Conservation (phyloP, 2,888 invertebrate species). For the Pyrrhosoma nymphula region DNA sequence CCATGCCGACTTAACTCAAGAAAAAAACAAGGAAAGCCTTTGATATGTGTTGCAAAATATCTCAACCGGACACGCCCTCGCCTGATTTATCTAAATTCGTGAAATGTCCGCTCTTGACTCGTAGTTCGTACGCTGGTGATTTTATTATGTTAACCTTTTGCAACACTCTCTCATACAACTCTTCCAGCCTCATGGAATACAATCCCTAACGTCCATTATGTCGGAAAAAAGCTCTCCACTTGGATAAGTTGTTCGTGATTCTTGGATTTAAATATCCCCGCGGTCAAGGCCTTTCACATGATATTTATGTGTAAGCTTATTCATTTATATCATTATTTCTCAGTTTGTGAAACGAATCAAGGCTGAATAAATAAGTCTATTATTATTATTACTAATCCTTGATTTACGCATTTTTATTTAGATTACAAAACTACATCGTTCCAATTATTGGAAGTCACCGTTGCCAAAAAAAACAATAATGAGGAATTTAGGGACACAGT, state of each 20-base stretch:
- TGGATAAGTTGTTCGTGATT: not conserved
- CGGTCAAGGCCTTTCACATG: not conserved
- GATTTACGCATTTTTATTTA: no score
- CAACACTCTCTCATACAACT: not conserved
- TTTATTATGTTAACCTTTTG: not conserved
- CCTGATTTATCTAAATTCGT: not conserved
- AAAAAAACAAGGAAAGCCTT: not conserved
- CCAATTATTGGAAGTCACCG: no score
- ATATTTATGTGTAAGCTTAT: no score
- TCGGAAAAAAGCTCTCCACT: not conserved
- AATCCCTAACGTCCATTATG: not conserved
- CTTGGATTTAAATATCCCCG: not conserved
- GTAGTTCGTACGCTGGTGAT: not conserved
- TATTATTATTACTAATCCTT: no score
- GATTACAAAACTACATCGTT: no score
- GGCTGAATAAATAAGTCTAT: no score
- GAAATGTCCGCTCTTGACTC: not conserved
- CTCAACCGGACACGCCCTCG: not conserved
- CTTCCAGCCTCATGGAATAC: not conserved
- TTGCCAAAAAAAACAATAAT: no score
- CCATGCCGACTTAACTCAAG: not conserved
- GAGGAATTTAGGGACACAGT: no score
- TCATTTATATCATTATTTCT: no score
- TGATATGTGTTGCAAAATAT: not conserved
- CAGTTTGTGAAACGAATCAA: no score